Evolutionary conservation across 1,140 invertebrate genomes (phyloP).

Genomic region (Aphis gossypii): DNA sequence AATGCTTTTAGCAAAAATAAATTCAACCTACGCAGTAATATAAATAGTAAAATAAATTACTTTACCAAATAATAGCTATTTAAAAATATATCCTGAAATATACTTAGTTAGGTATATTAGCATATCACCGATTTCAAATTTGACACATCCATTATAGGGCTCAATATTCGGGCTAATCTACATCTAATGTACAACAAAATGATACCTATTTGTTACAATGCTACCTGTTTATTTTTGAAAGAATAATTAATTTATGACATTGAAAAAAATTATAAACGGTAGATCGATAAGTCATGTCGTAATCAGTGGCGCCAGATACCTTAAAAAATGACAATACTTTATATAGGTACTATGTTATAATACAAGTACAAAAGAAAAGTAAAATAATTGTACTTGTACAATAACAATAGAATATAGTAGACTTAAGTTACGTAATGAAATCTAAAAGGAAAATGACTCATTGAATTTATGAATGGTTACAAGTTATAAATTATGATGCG

Average conservation of each 20-base stretch:
- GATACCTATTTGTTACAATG: no score
- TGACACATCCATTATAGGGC: no score
- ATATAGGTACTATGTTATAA: neutral
- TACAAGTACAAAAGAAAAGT: conserved; percentile 4
- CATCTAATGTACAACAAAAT: no score
- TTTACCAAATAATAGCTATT: no score
- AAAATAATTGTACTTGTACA: neutral
- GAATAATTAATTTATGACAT: neutral
- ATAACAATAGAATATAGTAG: neutral
- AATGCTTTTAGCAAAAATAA: no score
- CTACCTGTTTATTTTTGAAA: neutral
- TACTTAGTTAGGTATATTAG: no score
- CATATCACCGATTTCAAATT: no score
- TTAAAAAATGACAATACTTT: neutral
- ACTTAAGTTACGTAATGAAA: neutral
- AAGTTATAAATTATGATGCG: neutral
- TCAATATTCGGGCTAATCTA: no score
- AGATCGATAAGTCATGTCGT: neutral
- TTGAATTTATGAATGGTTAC: neutral
- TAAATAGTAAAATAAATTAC: no score
- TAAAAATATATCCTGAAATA: no score
- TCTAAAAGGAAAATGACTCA: neutral
- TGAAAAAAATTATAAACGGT: neutral
- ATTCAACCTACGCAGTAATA: no score
- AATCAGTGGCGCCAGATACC: neutral